Percentiles rank a stretch among this genome's conserved stretches.
phyloP scores from a whole-genome alignment of 2,113 vertebrate species.

The Megaceryle maxima region DNA sequence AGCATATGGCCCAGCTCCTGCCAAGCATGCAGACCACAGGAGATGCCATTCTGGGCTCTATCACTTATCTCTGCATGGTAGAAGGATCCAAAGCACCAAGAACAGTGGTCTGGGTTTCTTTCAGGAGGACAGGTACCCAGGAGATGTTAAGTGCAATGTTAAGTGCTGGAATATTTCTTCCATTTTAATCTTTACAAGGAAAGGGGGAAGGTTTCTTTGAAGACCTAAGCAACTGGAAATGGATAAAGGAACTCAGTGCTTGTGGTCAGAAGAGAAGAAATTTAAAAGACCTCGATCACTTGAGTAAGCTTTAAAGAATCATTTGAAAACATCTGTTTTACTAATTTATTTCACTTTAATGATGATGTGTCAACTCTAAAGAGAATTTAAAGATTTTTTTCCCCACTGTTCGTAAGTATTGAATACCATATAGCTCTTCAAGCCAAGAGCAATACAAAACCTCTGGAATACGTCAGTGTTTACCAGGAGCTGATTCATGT shows the following conservation, averaged over 20 bases:
- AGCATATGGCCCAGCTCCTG: not conserved
- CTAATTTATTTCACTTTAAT: slow-evolving; percentile 11
- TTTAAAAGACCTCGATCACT: not conserved
- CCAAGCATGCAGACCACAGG: fast-evolving
- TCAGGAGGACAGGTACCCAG: not conserved
- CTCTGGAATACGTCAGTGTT: not conserved
- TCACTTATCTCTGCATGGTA: not conserved
- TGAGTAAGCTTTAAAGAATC: not conserved
- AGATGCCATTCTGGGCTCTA: not conserved
- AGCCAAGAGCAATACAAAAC: not conserved
- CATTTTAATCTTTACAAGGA: not conserved
- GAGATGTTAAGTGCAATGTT: not conserved
- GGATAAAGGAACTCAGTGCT: not conserved
- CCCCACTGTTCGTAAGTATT: not conserved
- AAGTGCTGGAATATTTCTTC: not conserved
- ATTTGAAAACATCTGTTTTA: slow-evolving; percentile 21
- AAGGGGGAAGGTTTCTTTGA: not conserved
- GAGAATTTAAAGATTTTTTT: slow-evolving; percentile 5
- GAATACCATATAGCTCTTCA: not conserved
- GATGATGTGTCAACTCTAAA: not conserved
- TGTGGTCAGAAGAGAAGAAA: not conserved
- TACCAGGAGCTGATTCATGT: not conserved
- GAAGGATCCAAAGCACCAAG: not conserved
- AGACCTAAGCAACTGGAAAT: not conserved
- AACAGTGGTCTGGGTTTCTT: not conserved